phyloP scores from a whole-genome alignment of 2,797 vertebrate species.

The Pipistrellus pygmaeus region DNA sequence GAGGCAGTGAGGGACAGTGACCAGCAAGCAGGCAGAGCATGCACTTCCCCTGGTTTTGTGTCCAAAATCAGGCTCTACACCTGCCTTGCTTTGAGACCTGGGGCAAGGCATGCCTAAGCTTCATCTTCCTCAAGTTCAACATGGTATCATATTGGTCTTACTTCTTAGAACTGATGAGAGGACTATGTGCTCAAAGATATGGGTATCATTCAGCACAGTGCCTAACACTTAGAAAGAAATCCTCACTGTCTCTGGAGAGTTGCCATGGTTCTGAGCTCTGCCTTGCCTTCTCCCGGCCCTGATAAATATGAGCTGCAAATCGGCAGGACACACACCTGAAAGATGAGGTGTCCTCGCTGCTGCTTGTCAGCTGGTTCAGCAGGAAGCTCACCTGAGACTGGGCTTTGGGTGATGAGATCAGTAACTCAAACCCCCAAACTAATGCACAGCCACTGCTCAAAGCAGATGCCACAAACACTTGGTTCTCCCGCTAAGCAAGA shows the following conservation, averaged over 20 bases:
- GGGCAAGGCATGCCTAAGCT: neutral
- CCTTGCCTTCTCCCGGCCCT: neutral
- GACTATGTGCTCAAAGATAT: neutral
- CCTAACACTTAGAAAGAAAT: neutral
- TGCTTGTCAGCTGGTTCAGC: neutral
- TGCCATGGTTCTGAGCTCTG: neutral
- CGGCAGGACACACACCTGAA: neutral
- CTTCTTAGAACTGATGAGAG: neutral
- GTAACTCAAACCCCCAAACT: slow-evolving; percentile 58
- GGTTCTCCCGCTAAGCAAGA: neutral
- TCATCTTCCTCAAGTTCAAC: neutral
- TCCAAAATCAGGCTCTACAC: neutral
- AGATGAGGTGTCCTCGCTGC: neutral
- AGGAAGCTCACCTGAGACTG: neutral
- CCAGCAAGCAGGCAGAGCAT: neutral
- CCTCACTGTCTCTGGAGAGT: neutral
- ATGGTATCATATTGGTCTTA: neutral
- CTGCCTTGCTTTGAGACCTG: neutral
- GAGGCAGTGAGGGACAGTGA: neutral
- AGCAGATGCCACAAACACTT: slow-evolving; percentile 10
- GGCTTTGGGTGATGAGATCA: neutral
- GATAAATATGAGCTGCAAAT: neutral
- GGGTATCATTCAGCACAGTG: neutral
- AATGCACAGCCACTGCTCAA: slow-evolving; percentile 47
- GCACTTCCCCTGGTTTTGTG: neutral